Conservation (phyloP, 2,797 vertebrate genomes). For the Helarctos malayanus region DNA sequence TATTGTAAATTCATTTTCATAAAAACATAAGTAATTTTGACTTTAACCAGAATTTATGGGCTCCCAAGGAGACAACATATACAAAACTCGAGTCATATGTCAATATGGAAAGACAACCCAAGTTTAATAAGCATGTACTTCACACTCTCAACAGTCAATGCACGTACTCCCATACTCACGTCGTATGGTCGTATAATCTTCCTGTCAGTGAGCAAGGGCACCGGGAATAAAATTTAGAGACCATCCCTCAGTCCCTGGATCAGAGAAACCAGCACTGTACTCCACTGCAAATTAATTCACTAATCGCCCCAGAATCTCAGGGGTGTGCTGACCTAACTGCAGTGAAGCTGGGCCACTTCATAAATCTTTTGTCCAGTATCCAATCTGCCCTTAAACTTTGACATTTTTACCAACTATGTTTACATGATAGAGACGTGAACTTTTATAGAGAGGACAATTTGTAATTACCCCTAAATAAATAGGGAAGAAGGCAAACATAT, state of each 20-base stretch:
- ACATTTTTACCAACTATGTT: not conserved
- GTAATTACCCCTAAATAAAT: not conserved
- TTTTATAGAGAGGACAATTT: not conserved
- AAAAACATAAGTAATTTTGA: conserved; percentile 31
- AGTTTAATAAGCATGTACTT: not conserved
- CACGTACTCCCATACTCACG: not conserved
- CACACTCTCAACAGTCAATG: not conserved
- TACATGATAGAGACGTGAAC: not conserved
- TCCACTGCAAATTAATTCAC: not conserved
- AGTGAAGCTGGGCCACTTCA: not conserved
- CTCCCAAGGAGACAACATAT: not conserved
- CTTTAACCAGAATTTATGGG: conserved; percentile 20
- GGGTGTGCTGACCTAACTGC: not conserved
- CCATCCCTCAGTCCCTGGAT: not conserved
- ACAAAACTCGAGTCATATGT: not conserved
- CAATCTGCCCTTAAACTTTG: not conserved
- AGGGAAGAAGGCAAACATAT: not conserved
- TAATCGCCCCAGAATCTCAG: not conserved
- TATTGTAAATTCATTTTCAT: conserved; percentile 20
- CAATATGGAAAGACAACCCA: conserved; percentile 16
- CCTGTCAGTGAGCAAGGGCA: not conserved
- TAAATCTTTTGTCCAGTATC: not conserved
- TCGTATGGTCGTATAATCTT: not conserved
- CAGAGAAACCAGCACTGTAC: not conserved
- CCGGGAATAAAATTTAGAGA: not conserved